A percentile compares a stretch with the other conserved stretches of the same genome.
Conservation (phyloP, 1,140 invertebrate species). For the Drosophila virilis region DNA sequence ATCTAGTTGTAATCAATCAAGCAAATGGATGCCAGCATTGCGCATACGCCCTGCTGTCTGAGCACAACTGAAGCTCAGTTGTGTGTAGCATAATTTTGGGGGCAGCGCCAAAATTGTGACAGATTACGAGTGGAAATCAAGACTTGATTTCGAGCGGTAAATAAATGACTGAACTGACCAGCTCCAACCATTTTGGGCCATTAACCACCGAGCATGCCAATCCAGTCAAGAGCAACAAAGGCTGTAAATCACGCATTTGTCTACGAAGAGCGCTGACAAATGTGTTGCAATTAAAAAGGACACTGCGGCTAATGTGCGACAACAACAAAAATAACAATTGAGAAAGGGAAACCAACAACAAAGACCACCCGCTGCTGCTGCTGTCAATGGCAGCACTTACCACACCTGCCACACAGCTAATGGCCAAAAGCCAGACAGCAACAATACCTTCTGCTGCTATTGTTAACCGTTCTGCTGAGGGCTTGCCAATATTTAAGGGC, state of each 20-base stretch:
- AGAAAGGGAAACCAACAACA: neutral
- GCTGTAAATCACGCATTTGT: conserved; percentile 43
- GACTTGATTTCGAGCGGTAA: conserved; percentile 30
- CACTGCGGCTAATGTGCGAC: conserved; percentile 60
- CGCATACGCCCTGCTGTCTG: conserved; percentile 7
- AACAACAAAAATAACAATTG: conserved; percentile 36
- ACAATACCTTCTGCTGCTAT: conserved; percentile 10
- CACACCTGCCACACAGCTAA: conserved; percentile 54
- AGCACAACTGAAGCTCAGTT: neutral
- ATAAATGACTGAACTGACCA: conserved; percentile 25
- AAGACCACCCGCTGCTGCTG: conserved; percentile 20
- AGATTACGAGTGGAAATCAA: neutral
- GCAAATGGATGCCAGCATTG: conserved; percentile 3
- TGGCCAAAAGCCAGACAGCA: conserved; percentile 28
- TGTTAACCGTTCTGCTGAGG: conserved; percentile 13
- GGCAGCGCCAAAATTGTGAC: conserved; percentile 6
- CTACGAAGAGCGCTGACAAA: conserved; percentile 40
- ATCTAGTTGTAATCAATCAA: conserved; percentile 45
- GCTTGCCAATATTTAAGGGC: conserved; percentile 46
- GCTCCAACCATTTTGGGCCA: conserved; percentile 29
- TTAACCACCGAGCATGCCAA: conserved; percentile 39
- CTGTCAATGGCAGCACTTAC: conserved; percentile 63
- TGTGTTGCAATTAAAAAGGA: conserved; percentile 66
- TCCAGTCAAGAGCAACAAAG: conserved; percentile 26
- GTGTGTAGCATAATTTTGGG: conserved; percentile 10